These are phyloP conservation scores for Diogma glabrata DNA, from an alignment of 2,888 invertebrate species.

Conservation along the genomic window DNA sequence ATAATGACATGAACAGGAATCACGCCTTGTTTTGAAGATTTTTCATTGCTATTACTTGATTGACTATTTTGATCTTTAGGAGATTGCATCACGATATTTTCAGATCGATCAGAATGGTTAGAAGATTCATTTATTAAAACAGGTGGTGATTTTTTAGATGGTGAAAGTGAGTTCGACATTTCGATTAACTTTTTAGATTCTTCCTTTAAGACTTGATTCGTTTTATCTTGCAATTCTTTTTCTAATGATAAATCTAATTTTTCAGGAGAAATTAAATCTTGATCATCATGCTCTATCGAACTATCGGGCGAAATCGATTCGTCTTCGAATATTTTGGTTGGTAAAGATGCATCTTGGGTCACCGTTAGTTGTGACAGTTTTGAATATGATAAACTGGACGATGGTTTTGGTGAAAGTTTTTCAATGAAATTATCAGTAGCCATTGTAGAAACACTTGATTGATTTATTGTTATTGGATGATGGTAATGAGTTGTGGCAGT, in stretches of 20 bases:
- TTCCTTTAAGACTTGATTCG: background rate
- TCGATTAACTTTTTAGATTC: conserved; percentile 10
- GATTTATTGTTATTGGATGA: background rate
- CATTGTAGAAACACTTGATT: background rate
- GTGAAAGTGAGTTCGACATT: too few relatives aligned
- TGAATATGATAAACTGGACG: conserved; percentile 41
- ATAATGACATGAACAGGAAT: conserved; percentile 23
- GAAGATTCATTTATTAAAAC: conserved; percentile 9
- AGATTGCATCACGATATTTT: background rate
- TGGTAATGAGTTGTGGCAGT: conserved; percentile 9
- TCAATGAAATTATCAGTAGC: conserved; percentile 34
- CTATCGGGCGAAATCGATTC: conserved; percentile 50
- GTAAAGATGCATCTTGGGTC: conserved; percentile 46
- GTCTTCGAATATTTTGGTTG: conserved; percentile 56
- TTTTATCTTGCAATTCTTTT: conserved; percentile 3
- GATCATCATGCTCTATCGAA: conserved; percentile 35
- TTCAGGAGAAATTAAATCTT: conserved; percentile 13
- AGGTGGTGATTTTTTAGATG: background rate
- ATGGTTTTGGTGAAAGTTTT: conserved; percentile 41
- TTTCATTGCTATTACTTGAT: conserved; percentile 13
- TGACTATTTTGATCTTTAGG: conserved; percentile 18
- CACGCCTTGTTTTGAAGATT: conserved; percentile 12
- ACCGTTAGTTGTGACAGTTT: conserved; percentile 46
- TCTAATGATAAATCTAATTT: conserved; percentile 11
- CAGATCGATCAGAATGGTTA: background rate